Evolutionary conservation across 64 coral and sea anemone species (phyloP).

Genomic region (Acropora tenuis): DNA sequence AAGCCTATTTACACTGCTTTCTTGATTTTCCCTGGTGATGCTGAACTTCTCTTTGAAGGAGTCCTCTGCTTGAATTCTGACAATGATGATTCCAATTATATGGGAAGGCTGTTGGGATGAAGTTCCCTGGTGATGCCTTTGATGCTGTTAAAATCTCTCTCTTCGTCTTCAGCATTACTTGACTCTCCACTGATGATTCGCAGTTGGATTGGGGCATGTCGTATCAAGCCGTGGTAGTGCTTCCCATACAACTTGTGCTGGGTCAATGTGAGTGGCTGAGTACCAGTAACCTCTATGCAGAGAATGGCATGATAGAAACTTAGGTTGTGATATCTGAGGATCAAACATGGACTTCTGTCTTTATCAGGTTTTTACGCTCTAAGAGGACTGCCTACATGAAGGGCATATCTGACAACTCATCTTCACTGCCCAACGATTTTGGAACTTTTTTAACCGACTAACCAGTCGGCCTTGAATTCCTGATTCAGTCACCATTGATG

Average conservation of each 20-base stretch:
- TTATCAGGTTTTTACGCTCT: not conserved
- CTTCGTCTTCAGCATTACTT: conserved; percentile 57
- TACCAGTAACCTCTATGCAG: conserved; percentile 50
- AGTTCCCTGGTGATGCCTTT: conserved; percentile 25
- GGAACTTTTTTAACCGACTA: not conserved
- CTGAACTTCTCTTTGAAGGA: no score
- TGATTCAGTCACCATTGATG: not conserved
- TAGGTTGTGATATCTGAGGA: conserved; percentile 23
- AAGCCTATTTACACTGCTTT: conserved; percentile 1
- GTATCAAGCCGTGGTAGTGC: conserved; percentile 26
- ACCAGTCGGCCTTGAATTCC: not conserved
- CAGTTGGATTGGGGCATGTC: not conserved
- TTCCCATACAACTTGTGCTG: conserved; percentile 34
- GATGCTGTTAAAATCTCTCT: conserved; percentile 50
- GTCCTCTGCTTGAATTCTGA: conserved; percentile 38
- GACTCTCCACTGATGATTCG: conserved; percentile 49
- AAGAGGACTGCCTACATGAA: not conserved
- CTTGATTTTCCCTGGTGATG: no score
- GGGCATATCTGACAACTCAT: not conserved
- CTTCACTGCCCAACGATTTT: not conserved
- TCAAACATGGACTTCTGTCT: conserved; percentile 13
- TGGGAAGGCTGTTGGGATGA: conserved; percentile 22
- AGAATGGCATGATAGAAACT: conserved; percentile 39
- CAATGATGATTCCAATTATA: not conserved
- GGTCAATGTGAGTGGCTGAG: conserved; percentile 36